Evolutionary conservation across 2,888 invertebrate genomes (phyloP).

Genomic region (Mimumesa dahlbomi): DNA sequence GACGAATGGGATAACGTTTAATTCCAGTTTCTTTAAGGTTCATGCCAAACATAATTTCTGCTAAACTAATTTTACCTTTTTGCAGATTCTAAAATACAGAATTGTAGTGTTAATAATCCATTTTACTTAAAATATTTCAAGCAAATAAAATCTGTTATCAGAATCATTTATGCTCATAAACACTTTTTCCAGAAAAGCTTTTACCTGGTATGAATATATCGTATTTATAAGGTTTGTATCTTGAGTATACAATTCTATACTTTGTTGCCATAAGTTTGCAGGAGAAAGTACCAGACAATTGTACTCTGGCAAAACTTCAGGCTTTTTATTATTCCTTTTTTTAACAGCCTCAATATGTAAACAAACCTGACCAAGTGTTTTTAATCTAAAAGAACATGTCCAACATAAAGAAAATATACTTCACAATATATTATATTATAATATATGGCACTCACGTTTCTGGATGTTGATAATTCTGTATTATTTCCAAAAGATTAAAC

Average conservation of each 20-base stretch:
- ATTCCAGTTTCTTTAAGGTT: conserved; percentile 94
- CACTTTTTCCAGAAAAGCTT: too few relatives aligned
- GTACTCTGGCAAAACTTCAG: conserved; percentile 91
- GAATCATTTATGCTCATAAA: conserved; percentile 2
- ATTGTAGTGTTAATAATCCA: background rate
- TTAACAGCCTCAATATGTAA: conserved; percentile 92
- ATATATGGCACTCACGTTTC: conserved; percentile 83
- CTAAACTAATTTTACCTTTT: conserved; percentile 90
- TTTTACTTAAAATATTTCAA: background rate
- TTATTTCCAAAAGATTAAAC: conserved; percentile 92
- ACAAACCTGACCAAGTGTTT: conserved; percentile 90
- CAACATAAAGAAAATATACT: background rate
- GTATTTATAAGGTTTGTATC: conserved; percentile 91
- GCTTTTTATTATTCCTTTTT: conserved; percentile 82
- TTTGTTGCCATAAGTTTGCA: conserved; percentile 96
- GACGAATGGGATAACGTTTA: conserved; percentile 92
- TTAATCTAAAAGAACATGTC: conserved; percentile 82
- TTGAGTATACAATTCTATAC: conserved; percentile 88
- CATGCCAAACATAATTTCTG: conserved; percentile 96
- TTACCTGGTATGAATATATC: conserved; percentile 91
- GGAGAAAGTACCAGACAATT: conserved; percentile 95
- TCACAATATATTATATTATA: background rate
- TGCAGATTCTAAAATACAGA: conserved; percentile 85
- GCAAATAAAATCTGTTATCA: background rate
- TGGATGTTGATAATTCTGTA: conserved; percentile 90